Percentiles rank a stretch among this genome's conserved stretches.
Conservation (phyloP, 2,113 vertebrate species). For the Callipepla squamata region DNA sequence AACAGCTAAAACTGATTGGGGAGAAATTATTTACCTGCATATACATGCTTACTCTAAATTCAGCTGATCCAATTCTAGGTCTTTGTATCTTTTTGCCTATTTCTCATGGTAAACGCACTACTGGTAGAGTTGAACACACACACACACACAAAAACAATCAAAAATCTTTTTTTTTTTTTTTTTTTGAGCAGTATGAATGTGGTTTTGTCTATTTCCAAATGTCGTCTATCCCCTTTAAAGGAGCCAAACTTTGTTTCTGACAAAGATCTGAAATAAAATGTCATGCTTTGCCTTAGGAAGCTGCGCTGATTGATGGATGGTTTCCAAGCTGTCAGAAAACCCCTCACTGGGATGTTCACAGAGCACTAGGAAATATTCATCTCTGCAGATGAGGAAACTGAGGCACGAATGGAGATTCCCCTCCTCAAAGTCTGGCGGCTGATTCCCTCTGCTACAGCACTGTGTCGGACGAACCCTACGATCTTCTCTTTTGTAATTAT, state of each 20-base stretch:
- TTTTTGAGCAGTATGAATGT: background rate
- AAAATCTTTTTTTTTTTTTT: no score
- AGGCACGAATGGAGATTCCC: background rate
- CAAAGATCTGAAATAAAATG: background rate
- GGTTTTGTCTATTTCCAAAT: background rate
- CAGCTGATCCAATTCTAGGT: background rate
- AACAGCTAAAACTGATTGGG: background rate
- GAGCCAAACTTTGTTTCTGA: background rate
- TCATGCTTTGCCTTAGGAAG: background rate
- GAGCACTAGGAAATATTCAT: background rate
- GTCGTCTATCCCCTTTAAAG: background rate
- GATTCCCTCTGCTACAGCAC: background rate
- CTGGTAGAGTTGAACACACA: background rate
- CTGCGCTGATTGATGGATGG: background rate
- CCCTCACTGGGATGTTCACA: background rate
- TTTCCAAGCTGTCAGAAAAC: background rate
- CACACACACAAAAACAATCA: no score
- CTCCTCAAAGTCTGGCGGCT: background rate
- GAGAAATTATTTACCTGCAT: background rate
- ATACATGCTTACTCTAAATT: background rate
- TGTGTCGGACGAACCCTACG: background rate
- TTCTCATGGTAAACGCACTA: background rate
- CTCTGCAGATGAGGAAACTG: background rate
- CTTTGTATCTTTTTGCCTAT: background rate
- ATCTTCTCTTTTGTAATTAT: background rate